Conservation (phyloP, 2,113 vertebrate genomes). For the Crotophaga sulcirostris region DNA sequence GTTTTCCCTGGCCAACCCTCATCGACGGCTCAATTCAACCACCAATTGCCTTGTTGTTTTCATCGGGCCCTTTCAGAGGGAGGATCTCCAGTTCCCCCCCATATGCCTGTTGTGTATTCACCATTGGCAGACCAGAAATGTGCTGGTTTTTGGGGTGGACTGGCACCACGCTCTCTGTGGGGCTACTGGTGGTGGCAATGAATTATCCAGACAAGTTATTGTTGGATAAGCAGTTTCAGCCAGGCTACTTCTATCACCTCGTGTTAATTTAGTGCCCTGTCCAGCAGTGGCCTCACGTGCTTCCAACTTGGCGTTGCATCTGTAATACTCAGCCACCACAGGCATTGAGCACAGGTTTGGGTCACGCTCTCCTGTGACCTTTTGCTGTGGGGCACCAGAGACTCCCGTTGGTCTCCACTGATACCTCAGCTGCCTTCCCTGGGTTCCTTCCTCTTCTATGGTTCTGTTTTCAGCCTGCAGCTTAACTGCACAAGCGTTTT, state of each 20-base stretch:
- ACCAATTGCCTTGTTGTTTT: conserved; percentile 61
- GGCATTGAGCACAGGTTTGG: not conserved
- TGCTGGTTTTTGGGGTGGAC: not conserved
- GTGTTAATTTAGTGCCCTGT: not conserved
- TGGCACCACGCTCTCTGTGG: not conserved
- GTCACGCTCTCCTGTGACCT: not conserved
- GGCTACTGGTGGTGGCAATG: not conserved
- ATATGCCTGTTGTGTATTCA: not conserved
- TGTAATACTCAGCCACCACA: not conserved
- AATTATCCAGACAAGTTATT: not conserved
- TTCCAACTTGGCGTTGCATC: not conserved
- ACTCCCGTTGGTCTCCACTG: not conserved
- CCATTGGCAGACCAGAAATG: not conserved
- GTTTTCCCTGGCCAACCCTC: conserved; percentile 6
- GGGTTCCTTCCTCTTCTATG: not conserved
- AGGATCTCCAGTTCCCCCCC: conserved; percentile 11
- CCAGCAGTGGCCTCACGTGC: not conserved
- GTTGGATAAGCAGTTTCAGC: not conserved
- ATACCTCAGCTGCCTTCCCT: conserved; percentile 52
- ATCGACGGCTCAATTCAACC: conserved; percentile 41
- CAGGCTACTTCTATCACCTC: not conserved
- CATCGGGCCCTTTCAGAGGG: conserved; percentile 37
- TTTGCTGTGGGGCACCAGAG: conserved; percentile 41
- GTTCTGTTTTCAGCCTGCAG: conserved; percentile 27
- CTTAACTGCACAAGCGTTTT: not conserved